Percentiles rank a stretch among this genome's conserved stretches.
phyloP scores from a whole-genome alignment of 1,140 invertebrate genomes.

The Aethina tumida region DNA sequence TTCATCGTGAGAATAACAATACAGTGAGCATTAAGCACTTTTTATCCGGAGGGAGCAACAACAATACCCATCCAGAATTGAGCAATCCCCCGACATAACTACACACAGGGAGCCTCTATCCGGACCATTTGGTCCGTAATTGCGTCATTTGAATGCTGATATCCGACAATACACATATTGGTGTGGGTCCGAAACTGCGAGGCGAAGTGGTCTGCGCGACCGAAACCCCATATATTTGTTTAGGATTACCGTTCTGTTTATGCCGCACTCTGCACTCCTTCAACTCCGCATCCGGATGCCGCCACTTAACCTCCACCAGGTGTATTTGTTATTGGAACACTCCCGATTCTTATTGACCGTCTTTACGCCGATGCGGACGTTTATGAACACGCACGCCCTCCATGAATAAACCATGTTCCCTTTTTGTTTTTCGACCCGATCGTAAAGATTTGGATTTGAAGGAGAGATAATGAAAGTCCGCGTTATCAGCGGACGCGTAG shows the following conservation, averaged over 20 bases:
- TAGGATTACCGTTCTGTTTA: slow-evolving; percentile 24
- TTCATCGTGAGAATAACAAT: too few relatives aligned
- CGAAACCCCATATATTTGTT: slow-evolving; percentile 19
- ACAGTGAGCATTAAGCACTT: too few relatives aligned
- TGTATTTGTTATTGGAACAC: slow-evolving; percentile 1
- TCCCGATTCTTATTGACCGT: background rate
- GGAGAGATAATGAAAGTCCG: too few relatives aligned
- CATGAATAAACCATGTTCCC: background rate
- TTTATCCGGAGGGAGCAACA: too few relatives aligned
- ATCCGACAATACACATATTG: slow-evolving; percentile 26
- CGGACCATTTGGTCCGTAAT: slow-evolving; percentile 27
- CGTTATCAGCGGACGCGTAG: too few relatives aligned
- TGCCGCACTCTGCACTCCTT: slow-evolving; percentile 7
- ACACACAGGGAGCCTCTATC: slow-evolving; percentile 1
- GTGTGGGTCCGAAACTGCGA: slow-evolving; percentile 22
- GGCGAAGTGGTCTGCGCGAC: slow-evolving; percentile 11
- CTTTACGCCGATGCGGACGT: background rate
- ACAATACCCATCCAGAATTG: too few relatives aligned
- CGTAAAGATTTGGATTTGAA: too few relatives aligned
- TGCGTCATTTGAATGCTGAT: slow-evolving; percentile 30
- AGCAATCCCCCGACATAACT: too few relatives aligned
- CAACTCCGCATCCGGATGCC: slow-evolving; percentile 4
- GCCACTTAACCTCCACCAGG: slow-evolving; percentile 9
- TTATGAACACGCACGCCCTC: background rate
- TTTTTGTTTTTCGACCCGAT: too few relatives aligned